A percentile compares a stretch with the other conserved stretches of the same genome.
These are phyloP conservation scores for Neelides sp. DNA, from an alignment of 1,140 invertebrate genomes.

Conservation along the genomic window DNA sequence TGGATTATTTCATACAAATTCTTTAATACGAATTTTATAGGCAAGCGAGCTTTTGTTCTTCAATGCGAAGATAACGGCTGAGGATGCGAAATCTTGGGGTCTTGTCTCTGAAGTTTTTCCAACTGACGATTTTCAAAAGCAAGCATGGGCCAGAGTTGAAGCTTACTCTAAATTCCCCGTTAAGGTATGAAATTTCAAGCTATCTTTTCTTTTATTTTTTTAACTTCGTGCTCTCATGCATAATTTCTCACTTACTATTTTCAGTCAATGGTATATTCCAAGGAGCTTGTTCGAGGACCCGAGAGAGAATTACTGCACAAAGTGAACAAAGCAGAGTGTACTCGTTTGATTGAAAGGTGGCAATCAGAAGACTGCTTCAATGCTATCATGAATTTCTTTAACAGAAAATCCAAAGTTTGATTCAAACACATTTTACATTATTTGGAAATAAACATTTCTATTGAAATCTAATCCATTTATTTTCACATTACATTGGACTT, in stretches of 20 bases:
- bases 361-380: slow-evolving; percentile 47
- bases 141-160: slow-evolving; percentile 46
- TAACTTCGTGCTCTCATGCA: background rate
- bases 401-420: slow-evolving; percentile 31
- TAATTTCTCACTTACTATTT: slow-evolving; percentile 1
- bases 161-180: slow-evolving; percentile 40
- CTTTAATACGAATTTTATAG: slow-evolving; percentile 37
- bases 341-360: slow-evolving; percentile 45
- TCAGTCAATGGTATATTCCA: slow-evolving; percentile 43
- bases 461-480: too few relatives aligned
- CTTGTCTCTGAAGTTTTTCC: slow-evolving; percentile 59
- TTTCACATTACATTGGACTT: too few relatives aligned
- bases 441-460: too few relatives aligned
- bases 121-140: slow-evolving; percentile 42
- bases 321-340: slow-evolving; percentile 44
- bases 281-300: slow-evolving; percentile 38
- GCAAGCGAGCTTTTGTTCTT: slow-evolving; percentile 69
- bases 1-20: background rate
- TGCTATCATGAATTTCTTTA: slow-evolving; percentile 45
- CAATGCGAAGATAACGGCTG: slow-evolving; percentile 60
- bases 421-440: too few relatives aligned
- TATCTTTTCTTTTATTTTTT: background rate
- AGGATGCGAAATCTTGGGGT: slow-evolving; percentile 55
- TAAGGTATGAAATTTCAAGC: slow-evolving; percentile 28
- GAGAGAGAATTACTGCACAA: slow-evolving; percentile 39